phyloP scores from a whole-genome alignment of 2,113 vertebrate species.

The Spermophilus dauricus region DNA sequence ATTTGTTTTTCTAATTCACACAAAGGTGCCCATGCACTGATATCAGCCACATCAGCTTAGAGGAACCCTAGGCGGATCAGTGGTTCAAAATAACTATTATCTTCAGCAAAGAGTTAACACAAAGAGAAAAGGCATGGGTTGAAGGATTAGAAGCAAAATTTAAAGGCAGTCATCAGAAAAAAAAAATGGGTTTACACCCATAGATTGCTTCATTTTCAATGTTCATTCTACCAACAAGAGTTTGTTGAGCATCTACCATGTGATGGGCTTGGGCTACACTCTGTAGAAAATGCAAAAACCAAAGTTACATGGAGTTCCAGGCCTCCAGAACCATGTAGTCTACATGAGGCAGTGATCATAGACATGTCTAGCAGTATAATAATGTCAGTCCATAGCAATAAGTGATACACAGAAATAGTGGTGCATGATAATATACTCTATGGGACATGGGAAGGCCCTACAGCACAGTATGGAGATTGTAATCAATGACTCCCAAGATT shows the following conservation, averaged over 20 bases:
- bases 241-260: background rate
- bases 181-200: background rate
- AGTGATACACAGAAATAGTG: background rate
- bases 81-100: background rate
- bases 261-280: background rate
- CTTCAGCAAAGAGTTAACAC: background rate
- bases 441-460: background rate
- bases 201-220: background rate
- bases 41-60: background rate
- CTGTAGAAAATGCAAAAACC: background rate
- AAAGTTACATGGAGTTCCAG: background rate
- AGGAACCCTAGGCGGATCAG: background rate
- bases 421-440: fast-evolving
- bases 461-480: background rate
- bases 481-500: background rate
- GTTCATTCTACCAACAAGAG: background rate
- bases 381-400: background rate
- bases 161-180: background rate
- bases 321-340: background rate
- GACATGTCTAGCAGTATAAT: background rate
- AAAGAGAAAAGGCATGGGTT: background rate
- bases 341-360: background rate
- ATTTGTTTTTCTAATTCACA: background rate
- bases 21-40: background rate
- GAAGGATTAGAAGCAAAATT: background rate